Base-by-base conservation (phyloP, 2,888 invertebrate species). In the Blera fallax region DNA sequence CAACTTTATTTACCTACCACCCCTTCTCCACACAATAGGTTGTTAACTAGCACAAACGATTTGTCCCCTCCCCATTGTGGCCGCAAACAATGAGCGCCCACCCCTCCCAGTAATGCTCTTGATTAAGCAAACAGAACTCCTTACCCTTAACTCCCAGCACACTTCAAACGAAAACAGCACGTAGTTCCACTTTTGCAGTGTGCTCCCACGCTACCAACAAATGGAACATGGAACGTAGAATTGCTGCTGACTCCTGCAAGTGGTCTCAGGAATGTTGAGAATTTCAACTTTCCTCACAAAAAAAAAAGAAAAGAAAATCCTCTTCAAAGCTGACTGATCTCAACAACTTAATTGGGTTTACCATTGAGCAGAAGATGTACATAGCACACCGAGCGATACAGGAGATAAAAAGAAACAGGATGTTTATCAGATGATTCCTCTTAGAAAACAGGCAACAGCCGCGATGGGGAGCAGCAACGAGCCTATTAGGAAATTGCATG, bases 331-430 rank as follows among this genome's bases (percentile, higher is more conserved):
- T 50, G 52, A 65, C 50, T 34, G 65, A 65, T 65, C 65, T 65
- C 48, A 52, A 65, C 50, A 37, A 50, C 65, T 65, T 65, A 65
- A 65, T 65, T 65, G 50, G 65, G 50, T 52, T 65, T 52, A 34
- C n/a, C 65, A 14, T 50, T 21, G 62, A 64, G 50, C 32, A 21
- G 21, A n/a, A 24, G 18, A 50, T 50, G 34, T 50, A n/a, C n/a
- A n/a, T n/a, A 48, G 18, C 37, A 24, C 37, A 34, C 50, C 50
- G n/a, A 14, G 21, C 24, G 24, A 24, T 21, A 24, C 4, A 24
- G 37, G 4, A 14, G 65, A 50, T 65, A 50, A 24, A 8, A 24
- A n/a, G 34, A 65, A 7, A 34, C 14, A 40, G 14, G 14, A 21
- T 34, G 16, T 65, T 50, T 65, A 65, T 50, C 65, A 29, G 65